Conservation (phyloP, 2,113 vertebrate species). For the Pseudopipra pipra region DNA sequence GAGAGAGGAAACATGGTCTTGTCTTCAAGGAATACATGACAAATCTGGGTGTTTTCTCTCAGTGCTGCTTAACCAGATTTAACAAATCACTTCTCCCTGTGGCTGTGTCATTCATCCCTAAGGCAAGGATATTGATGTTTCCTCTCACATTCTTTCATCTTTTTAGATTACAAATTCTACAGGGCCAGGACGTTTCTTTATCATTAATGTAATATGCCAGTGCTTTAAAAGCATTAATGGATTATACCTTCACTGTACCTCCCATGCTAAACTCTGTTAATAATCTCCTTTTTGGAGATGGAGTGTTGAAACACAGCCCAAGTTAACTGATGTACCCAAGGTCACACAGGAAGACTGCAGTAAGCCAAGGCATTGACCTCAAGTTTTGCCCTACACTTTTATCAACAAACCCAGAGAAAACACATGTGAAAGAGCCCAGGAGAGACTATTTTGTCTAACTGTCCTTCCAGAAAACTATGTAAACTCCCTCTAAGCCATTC, state of each 20-base stretch:
- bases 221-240: constrained; percentile 14
- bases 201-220: constrained; percentile 10
- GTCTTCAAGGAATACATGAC: background rate
- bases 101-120: background rate
- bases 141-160: background rate
- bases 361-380: background rate
- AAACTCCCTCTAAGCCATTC: background rate
- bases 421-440: background rate
- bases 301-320: background rate
- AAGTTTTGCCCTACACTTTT: background rate
- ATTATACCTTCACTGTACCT: constrained; percentile 1
- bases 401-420: background rate
- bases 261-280: background rate
- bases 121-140: constrained; percentile 7
- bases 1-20: background rate
- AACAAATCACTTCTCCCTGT: background rate
- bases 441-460: background rate
- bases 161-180: constrained; percentile 17
- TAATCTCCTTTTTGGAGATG: background rate
- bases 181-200: constrained; percentile 10
- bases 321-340: background rate
- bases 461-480: background rate
- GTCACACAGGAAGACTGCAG: background rate
- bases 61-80: background rate
- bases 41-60: background rate